A percentile compares a stretch with the other conserved stretches of the same genome.
Conservation (phyloP, 2,113 vertebrate species). For the Otus sunia region DNA sequence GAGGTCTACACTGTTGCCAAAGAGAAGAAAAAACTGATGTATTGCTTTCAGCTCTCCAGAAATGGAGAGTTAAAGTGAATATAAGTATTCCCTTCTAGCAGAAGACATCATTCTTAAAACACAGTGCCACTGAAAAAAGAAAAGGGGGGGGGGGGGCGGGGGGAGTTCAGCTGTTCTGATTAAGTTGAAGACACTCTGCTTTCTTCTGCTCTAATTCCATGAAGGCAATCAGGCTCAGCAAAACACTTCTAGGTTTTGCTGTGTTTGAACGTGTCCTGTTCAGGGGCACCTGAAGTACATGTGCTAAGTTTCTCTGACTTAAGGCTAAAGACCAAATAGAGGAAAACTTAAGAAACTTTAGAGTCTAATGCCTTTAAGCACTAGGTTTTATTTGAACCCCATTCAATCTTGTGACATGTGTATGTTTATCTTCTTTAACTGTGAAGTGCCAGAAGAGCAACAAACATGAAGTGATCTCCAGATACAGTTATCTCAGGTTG, state of each 20-base stretch:
- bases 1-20: neutral
- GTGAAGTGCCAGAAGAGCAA: neutral
- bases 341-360: neutral
- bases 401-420: neutral
- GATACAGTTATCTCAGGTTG: neutral
- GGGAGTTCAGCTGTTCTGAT: neutral
- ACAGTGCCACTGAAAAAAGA: neutral
- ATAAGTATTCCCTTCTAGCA: neutral
- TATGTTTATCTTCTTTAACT: neutral
- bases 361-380: neutral
- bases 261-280: neutral
- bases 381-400: neutral
- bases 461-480: neutral
- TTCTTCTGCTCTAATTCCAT: neutral
- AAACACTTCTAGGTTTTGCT: neutral
- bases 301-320: neutral
- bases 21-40: neutral
- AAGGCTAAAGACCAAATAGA: neutral
- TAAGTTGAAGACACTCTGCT: neutral
- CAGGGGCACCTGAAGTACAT: neutral
- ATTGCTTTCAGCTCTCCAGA: neutral
- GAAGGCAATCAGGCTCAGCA: neutral
- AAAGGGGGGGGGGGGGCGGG: rapidly evolving
- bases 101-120: neutral
- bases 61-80: neutral